Base-by-base conservation (phyloP, 2,797 vertebrate genomes). In the Hydrophis major region DNA sequence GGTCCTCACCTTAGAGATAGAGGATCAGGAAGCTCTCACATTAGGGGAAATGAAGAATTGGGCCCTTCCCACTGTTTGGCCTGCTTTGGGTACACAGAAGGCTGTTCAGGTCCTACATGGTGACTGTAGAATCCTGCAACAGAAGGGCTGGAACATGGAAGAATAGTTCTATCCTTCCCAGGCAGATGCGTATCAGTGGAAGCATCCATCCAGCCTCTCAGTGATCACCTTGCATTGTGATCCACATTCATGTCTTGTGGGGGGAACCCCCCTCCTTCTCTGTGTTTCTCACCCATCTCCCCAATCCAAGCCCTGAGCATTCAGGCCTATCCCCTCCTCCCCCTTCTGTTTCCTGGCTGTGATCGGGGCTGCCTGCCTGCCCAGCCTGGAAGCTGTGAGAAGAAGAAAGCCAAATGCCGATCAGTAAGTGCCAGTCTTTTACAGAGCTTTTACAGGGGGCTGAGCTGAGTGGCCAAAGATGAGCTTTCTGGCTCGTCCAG, bases 361-460 rank as follows among this genome's bases (percentile, higher is more conserved):
- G 37, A 22, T 42, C 1, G 12, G 20, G 32, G 20, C 8, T 8
- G 50, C 50, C 50, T 53, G 42, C 10, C 42, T 83, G 74, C 74
- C 42, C 74, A 83, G 74, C 20, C 74, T 83, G 10, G 74, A 47
- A 83, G 74, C 37, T 47, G 37, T 12, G 10, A 83, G 42, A 83
- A 83, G 74, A 83, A 83, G 74, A 83, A 83, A 83, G 37, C 37
- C 37, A 83, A 56, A 55, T 10, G 42, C 12, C 25, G 90, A 69
- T 86, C 25, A 32, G 27, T 32, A 0, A 6, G 1, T 47, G 37
- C 69, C 27, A 42, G 28, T 91, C 37, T 88, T 96, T 53, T 94
- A 89, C 95, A 94, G 95, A 95, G 95, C 93, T 93, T 94, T 66
- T 93, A 96, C 94, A 0, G 55, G 7, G 2, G 27, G 50, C 4